Conservation (phyloP, 2,888 invertebrate species). For the Lasioglossum marginatum region DNA sequence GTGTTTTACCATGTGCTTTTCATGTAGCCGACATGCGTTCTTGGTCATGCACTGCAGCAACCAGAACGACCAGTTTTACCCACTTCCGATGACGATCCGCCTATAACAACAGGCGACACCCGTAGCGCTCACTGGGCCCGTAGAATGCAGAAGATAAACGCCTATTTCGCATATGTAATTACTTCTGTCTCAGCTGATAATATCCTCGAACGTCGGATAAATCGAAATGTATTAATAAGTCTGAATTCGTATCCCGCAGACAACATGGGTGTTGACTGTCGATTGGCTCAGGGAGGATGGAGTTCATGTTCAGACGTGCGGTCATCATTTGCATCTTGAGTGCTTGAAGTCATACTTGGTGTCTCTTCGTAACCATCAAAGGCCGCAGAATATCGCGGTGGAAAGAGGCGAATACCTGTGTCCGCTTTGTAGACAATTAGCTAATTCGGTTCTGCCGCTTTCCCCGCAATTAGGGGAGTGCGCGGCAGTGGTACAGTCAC, state of each 20-base stretch:
- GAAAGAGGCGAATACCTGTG: constrained; percentile 96
- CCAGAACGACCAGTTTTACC: constrained; percentile 87
- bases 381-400: constrained; percentile 90
- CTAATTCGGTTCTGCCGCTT: constrained; percentile 95
- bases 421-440: constrained; percentile 96
- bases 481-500: constrained; percentile 88
- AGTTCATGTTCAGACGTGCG: constrained; percentile 97
- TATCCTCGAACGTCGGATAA: background rate
- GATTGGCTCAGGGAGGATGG: constrained; percentile 96
- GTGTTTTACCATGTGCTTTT: constrained; percentile 21
- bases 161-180: constrained; percentile 90
- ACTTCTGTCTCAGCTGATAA: background rate
- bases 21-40: constrained; percentile 91
- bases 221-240: background rate
- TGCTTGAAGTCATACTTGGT: constrained; percentile 96
- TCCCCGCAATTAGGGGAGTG: constrained; percentile 90
- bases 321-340: constrained; percentile 97
- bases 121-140: constrained; percentile 91
- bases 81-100: constrained; percentile 88
- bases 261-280: constrained; percentile 92
- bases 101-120: constrained; percentile 87
- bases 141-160: constrained; percentile 90
- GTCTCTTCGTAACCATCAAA: constrained; percentile 92
- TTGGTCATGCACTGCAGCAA: constrained; percentile 90
- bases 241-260: constrained; percentile 81